Evolutionary conservation across 2,113 vertebrate species (phyloP), one percentile per base, ranked within the genome.

Genomic region (Bufo gargarizans): DNA sequence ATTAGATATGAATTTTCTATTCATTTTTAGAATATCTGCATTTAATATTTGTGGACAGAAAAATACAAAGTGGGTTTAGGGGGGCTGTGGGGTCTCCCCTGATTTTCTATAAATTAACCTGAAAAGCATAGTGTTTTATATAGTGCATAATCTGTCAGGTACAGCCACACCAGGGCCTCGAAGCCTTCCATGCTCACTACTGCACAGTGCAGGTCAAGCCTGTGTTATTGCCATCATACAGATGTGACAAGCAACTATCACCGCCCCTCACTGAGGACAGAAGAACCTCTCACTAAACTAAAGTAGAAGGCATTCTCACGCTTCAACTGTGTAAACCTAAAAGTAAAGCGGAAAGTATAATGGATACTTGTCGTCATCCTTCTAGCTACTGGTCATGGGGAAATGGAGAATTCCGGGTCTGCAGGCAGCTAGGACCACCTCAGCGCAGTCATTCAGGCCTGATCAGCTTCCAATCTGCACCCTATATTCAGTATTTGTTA

Each of bases 81-180:
- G 72, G 47, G 45, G 49, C 47, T 19, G 45, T 22, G 11, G 72
- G 43, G 47, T n/a, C 16, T 61, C 72, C 72, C 71, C 11, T 33
- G 17, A 53, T 14, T 63, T 22, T 20, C 45, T 22, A 77, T 50
- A 77, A 80, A 80, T 58, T 50, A 19, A 65, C 85, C 74, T 86
- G 85, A 65, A 86, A 77, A 85, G 71, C 84, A 76, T 84, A 84
- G 65, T 33, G 43, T 71, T 65, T 84, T 83, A 83, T 58, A 76
- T 86, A 86, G 72, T 86, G 85, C 85, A 67, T 86, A 78, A 49
- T 17, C 71, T 61, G 84, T 58, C 22, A 20, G 14, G 61, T 16
- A 65, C 55, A 63, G 58, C 79, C 45, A 22, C 79, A 33, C 79
- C 56, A 47, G 79, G 79, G 79, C 56, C 55, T 14, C 61, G 16